Evolutionary conservation across 2,113 vertebrate genomes (phyloP).

Genomic region (Sylvia atricapilla): DNA sequence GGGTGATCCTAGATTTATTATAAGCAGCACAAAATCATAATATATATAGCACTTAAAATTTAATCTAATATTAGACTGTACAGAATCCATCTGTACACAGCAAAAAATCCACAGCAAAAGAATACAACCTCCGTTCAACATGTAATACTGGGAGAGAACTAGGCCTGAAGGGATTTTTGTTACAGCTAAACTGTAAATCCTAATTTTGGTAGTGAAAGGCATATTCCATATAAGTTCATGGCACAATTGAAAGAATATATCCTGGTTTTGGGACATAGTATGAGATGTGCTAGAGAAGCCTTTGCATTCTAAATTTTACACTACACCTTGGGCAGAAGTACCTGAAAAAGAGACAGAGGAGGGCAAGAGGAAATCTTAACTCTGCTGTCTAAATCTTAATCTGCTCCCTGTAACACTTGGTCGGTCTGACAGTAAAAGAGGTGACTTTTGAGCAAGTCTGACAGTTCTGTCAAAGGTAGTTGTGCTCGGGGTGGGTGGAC

Average conservation of each 20-base stretch:
- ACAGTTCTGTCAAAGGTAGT: not conserved
- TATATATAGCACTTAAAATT: not conserved
- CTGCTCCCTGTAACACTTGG: not conserved
- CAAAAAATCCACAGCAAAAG: not conserved
- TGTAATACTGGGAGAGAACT: not conserved
- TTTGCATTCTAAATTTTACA: not conserved
- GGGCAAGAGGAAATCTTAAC: not conserved
- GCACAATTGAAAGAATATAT: not conserved
- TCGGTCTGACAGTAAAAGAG: not conserved
- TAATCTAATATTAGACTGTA: not conserved
- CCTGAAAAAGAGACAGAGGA: not conserved
- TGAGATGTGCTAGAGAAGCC: not conserved
- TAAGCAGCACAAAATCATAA: not conserved
- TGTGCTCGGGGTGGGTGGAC: rapidly evolving
- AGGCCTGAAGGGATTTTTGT: not conserved
- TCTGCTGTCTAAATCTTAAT: not conserved
- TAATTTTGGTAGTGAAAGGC: not conserved
- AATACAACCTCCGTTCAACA: rapidly evolving
- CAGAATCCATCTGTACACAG: not conserved
- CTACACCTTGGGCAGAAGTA: not conserved
- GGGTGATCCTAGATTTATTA: not conserved
- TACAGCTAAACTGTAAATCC: not conserved
- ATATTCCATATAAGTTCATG: not conserved
- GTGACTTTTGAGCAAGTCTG: not conserved
- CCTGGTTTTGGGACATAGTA: not conserved